Conservation (phyloP, 2,797 vertebrate genomes). For the Protosalanx chinensis region DNA sequence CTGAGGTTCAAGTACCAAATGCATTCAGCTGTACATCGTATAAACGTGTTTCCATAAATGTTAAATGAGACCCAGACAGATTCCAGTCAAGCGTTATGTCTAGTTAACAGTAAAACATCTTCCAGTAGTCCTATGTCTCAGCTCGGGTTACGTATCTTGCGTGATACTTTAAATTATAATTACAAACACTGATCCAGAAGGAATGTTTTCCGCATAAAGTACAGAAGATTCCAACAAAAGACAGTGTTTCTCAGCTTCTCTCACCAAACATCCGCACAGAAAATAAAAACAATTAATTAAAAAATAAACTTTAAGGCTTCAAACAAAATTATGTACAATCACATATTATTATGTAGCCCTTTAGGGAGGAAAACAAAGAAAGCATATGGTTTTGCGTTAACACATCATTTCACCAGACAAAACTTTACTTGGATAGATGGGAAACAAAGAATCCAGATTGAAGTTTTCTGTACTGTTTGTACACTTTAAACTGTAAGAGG, state of each 20-base stretch:
- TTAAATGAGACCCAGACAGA: conserved; percentile 16
- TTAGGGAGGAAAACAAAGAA: conserved; percentile 77
- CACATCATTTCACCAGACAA: conserved; percentile 57
- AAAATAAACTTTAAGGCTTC: conserved; percentile 64
- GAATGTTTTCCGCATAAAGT: conserved; percentile 19
- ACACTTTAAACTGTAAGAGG: conserved; percentile 28
- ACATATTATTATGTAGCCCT: conserved; percentile 73
- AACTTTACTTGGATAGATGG: conserved; percentile 18
- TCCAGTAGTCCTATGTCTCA: conserved; percentile 41
- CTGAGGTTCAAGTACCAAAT: conserved; percentile 33
- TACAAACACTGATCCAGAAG: conserved; percentile 22
- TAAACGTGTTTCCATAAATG: conserved; percentile 31
- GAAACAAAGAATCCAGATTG: not conserved
- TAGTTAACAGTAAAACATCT: conserved; percentile 29
- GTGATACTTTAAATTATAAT: conserved; percentile 40
- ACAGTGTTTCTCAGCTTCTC: conserved; percentile 35
- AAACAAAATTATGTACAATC: conserved; percentile 70
- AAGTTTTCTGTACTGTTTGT: not conserved
- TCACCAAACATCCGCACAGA: conserved; percentile 59
- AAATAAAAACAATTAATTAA: conserved; percentile 56
- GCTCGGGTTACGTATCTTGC: conserved; percentile 42
- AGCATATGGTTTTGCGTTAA: conserved; percentile 61
- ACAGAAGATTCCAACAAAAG: conserved; percentile 40
- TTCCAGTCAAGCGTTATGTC: conserved; percentile 11
- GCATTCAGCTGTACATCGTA: conserved; percentile 36